Evolutionary conservation across 1,140 invertebrate species (phyloP), one percentile per base, ranked within the genome.

Genomic region (Orussus abietinus): DNA sequence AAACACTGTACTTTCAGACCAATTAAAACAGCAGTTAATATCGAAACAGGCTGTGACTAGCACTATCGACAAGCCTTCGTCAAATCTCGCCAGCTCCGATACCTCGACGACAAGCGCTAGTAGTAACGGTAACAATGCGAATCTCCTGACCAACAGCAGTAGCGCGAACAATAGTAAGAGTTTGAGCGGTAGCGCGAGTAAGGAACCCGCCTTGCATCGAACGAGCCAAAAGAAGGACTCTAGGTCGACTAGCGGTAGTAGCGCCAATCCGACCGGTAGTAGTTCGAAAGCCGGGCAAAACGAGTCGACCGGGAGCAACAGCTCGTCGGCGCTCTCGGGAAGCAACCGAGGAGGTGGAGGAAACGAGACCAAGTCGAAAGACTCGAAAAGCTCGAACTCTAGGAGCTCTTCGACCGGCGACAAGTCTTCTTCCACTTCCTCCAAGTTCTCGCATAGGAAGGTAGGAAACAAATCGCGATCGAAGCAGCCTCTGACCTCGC

Each of bases 151-250:
- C 49, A 60, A 45, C 51, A 65, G 49, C 49, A 66, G 66, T 59
- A 69, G 11, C 34, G 21, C 17, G 10, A 36, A 66, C 52, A 61
- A 58, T 26, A 61, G 62, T 66, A 61, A 59, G 62, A 62, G 45
- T 62, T 56, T 61, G 48, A 68, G 55, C 64, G 54, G 53, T 66
- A 64, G 56, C 39, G 48, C 51, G 59, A 69, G 64, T 64, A 67
- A 66, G 66, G 68, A 71, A 59, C 58, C 57, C 55, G 53, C 57
- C 38, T 64, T 55, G 59, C 65, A 69, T 66, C 66, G 66, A 46
- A 51, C 60, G 52, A 68, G 55, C 49, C 67, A 68, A 68, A 71
- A 68, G 56, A 68, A 69, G 69, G 68, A 71, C 46, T 56, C 57
- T 57, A 55, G 64, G 58, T 63, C 62, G 55, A 66, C 64, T 64